Base-by-base conservation (phyloP, 2,797 vertebrate genomes). In the Oryzias sinensis region DNA sequence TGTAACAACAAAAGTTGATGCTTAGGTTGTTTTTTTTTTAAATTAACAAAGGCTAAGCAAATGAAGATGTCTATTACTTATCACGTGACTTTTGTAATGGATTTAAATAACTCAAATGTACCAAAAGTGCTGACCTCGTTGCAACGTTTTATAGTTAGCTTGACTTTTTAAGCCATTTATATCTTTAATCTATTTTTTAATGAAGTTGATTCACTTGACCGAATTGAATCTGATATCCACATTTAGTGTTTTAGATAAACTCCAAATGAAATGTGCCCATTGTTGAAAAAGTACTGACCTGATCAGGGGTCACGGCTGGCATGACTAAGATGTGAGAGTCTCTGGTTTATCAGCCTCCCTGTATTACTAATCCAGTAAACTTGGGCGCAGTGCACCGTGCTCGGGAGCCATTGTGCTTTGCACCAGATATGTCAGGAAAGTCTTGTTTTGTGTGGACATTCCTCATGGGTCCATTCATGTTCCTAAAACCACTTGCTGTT, bases 41-140 rank as follows among this genome's bases (percentile, higher is more conserved):
- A 33, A 2, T 8, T 8, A 33, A 9, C 29, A 33, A 33, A 33
- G 8, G 7, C 29, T 8, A 9, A 33, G 29, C 8, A 33, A 33
- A 49, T 55, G 29, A 51, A 14, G 11, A 13, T 8, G 33, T 41
- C 14, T 22, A 41, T 53, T 16, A 8, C 59, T 68, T 50, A 51
- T 67, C 59, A 62, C 59, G 56, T 61, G 49, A 74, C 62, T 61
- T 56, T 20, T 33, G 13, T 47, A 45, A 5, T 45, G 29, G 11
- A 55, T 74, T 56, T 15, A 14, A 50, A 50, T 43, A 49, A 40
- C 15, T 37, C 33, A 37, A 11, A 37, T 37, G 33, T 37, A 9
- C 33, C 33, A 37, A 11, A 37, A 37, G 33, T 9, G 13, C 33
- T 37, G 9, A 37, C 33, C 33, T 37, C 2, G 3, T 37, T 37